A percentile compares a stretch with the other conserved stretches of the same genome.
Conservation (phyloP, 2,888 invertebrate species). For the Bellardia bayeri region DNA sequence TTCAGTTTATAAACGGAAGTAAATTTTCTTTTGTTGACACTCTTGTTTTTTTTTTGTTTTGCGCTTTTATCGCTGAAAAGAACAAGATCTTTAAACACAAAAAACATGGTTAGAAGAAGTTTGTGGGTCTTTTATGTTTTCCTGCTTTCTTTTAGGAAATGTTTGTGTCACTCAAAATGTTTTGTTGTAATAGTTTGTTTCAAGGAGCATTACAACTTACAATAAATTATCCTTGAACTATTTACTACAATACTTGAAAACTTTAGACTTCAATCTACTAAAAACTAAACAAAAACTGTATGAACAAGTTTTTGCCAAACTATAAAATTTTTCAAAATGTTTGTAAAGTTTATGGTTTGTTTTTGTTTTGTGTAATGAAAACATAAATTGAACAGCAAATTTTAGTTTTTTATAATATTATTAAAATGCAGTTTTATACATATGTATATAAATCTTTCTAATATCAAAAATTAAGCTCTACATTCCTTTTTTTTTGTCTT, state of each 20-base stretch:
- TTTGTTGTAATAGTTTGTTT: slow-evolving; percentile 37
- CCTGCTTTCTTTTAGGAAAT: slow-evolving; percentile 7
- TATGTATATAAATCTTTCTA: not conserved
- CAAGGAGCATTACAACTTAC: slow-evolving; percentile 39
- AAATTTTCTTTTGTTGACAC: slow-evolving; percentile 59
- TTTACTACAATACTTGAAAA: slow-evolving; percentile 40
- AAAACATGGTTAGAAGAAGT: slow-evolving; percentile 40
- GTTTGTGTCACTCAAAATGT: slow-evolving; percentile 53
- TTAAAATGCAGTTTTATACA: not conserved
- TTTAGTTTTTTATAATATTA: not conserved
- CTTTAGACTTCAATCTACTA: slow-evolving; percentile 25
- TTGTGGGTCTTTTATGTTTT: slow-evolving; percentile 16
- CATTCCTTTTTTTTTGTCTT: not conserved
- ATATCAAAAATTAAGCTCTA: not conserved
- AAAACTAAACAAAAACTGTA: not conserved
- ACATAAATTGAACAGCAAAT: slow-evolving; percentile 13
- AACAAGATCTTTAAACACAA: slow-evolving; percentile 51
- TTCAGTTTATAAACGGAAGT: slow-evolving; percentile 44
- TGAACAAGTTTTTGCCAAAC: slow-evolving; percentile 17
- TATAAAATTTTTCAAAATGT: slow-evolving; percentile 25
- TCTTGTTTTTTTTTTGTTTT: slow-evolving; percentile 22
- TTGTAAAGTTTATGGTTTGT: not conserved
- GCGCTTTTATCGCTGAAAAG: slow-evolving; percentile 7
- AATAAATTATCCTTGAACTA: slow-evolving; percentile 68
- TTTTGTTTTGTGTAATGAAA: not conserved